Evolutionary conservation across 2,797 vertebrate genomes (phyloP).

Genomic region (Apogon talboti): DNA sequence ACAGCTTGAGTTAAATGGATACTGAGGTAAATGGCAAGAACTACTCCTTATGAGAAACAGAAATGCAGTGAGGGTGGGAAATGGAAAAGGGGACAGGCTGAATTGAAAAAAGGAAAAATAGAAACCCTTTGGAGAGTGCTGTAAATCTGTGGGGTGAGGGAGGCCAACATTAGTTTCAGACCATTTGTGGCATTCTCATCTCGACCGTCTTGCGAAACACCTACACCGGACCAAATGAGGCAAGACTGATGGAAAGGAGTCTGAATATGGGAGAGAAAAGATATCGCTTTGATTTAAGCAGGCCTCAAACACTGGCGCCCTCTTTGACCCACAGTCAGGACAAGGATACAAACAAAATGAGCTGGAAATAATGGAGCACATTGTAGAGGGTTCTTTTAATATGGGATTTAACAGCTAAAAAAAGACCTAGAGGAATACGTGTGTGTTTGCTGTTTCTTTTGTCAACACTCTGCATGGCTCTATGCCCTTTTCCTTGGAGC

Average conservation of each 20-base stretch:
- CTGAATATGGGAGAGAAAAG: slow-evolving; percentile 62
- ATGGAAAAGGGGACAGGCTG: slow-evolving; percentile 19
- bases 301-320: slow-evolving; percentile 49
- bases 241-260: slow-evolving; percentile 74
- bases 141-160: slow-evolving; percentile 72
- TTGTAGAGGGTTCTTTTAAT: slow-evolving; percentile 46
- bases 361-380: slow-evolving; percentile 53
- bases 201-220: slow-evolving; percentile 69
- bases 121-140: slow-evolving; percentile 56
- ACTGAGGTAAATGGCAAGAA: slow-evolving; percentile 36
- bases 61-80: slow-evolving; percentile 3
- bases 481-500: slow-evolving; percentile 13
- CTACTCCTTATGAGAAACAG: slow-evolving; percentile 16
- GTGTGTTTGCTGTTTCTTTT: slow-evolving; percentile 20
- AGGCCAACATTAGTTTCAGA: slow-evolving; percentile 80
- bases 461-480: slow-evolving; percentile 12
- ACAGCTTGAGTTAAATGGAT: slow-evolving; percentile 52
- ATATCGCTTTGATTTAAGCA: slow-evolving; percentile 58
- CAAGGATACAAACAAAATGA: slow-evolving; percentile 43
- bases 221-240: slow-evolving; percentile 72
- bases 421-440: slow-evolving; percentile 23
- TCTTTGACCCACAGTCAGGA: slow-evolving; percentile 46
- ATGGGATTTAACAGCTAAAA: slow-evolving; percentile 30
- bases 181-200: slow-evolving; percentile 81
- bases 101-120: slow-evolving; percentile 43